Base-by-base conservation (phyloP, 2,888 invertebrate species). In the Tethea ocularis region DNA sequence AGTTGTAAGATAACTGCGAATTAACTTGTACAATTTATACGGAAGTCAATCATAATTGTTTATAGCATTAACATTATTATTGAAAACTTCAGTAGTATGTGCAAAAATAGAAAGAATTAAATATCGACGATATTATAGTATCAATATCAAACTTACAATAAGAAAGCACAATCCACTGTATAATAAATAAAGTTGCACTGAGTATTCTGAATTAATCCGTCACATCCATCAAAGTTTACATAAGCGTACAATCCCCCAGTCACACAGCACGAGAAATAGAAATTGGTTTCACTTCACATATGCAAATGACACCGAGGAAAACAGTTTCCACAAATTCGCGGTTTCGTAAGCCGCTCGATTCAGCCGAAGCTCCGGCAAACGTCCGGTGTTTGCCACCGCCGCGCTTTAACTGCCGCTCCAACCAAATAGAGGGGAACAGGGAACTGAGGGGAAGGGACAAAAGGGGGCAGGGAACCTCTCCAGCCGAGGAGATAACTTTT, bases 401-500 rank as follows among this genome's bases (percentile, higher is more conserved):
- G 86, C 81, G 86, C 77, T 77, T 80, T 80, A 81, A 91, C 91
- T 91, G 86, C 77, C 77, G 62, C 56, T 66, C 72, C 74, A 72
- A 72, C 72, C 77, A 74, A 75, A 46, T 67, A 61, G 67, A 64
- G 74, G 83, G 83, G 82, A 78, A 77, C 77, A 69, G 81, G 79
- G 82, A 82, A 75, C 71, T 67, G 73, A 77, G 83, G 80, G 72
- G 69, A 81, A 81, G 81, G 77, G 76, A 74, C 73, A 75, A 83
- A 79, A 80, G 79, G 72, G 82, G 78, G 79, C 78, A 77, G 80
- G 79, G 82, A 82, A 80, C 75, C 86, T 84, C 87, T 87, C 84
- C 82, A 86, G 80, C 84, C 74, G 82, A 87, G 83, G 83, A 89
- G 89, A 91, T 91, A 92, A 92, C 91, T 92, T 92, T 91, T 91